These are phyloP conservation scores for Anoplopoma fimbria DNA, from an alignment of 2,113 vertebrate species.

Conservation along the genomic window DNA sequence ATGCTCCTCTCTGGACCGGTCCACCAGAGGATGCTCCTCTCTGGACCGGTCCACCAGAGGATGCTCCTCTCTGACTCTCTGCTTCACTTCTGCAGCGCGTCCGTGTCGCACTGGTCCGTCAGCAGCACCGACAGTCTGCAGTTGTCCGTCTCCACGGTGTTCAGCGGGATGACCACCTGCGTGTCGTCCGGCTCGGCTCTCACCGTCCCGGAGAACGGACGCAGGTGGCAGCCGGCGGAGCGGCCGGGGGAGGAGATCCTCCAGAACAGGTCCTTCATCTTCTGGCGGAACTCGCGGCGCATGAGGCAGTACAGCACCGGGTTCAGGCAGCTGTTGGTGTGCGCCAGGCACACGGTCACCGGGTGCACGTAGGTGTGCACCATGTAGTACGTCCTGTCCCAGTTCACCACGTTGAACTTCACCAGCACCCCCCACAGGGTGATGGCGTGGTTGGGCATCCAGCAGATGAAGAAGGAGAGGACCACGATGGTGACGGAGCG, in stretches of 20 bases:
- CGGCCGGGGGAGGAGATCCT: constrained; percentile 88
- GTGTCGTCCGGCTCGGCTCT: constrained; percentile 87
- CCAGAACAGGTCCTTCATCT: constrained; percentile 91
- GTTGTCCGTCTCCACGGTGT: constrained; percentile 77
- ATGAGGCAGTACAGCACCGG: constrained; percentile 94
- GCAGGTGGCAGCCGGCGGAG: constrained; percentile 78
- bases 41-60: no score
- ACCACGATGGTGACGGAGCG: constrained; percentile 93
- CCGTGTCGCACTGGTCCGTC: constrained; percentile 66
- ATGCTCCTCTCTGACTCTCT: not conserved
- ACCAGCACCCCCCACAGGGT: constrained; percentile 93
- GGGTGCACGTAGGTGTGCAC: constrained; percentile 93
- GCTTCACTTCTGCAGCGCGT: constrained; percentile 23
- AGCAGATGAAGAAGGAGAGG: constrained; percentile 93
- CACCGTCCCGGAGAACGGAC: constrained; percentile 87
- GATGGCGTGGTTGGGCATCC: constrained; percentile 95
- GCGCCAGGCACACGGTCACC: constrained; percentile 91
- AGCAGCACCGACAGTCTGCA: constrained; percentile 67
- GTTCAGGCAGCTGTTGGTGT: constrained; percentile 95
- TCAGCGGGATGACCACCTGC: constrained; percentile 75
- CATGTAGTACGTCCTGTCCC: constrained; percentile 89
- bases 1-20: no score
- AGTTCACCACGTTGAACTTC: constrained; percentile 90
- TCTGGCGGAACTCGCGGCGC: constrained; percentile 92
- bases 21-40: no score